A percentile compares a stretch with the other conserved stretches of the same genome.
Conservation (phyloP, 2,888 invertebrate genomes). For the Acleris laterana region DNA sequence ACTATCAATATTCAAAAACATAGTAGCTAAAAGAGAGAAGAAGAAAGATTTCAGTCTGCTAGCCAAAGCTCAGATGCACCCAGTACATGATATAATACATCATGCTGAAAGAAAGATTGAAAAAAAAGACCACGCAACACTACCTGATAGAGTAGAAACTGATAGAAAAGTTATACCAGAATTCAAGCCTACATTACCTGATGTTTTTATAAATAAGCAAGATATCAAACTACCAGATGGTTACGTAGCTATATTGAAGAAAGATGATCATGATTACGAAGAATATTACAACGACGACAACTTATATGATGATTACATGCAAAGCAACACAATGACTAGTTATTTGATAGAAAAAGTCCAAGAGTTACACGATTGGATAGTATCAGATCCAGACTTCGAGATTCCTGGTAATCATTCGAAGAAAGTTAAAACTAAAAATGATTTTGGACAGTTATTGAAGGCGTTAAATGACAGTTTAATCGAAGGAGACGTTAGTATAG, state of each 20-base stretch:
- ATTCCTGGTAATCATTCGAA: conserved; percentile 47
- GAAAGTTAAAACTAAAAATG: conserved; percentile 48
- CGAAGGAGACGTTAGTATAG: conserved; percentile 75
- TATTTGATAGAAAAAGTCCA: conserved; percentile 81
- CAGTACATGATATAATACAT: conserved; percentile 61
- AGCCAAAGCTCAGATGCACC: conserved; percentile 69
- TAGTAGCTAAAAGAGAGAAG: conserved; percentile 57
- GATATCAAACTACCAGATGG: conserved; percentile 60
- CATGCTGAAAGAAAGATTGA: conserved; percentile 70
- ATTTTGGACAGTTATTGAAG: conserved; percentile 69
- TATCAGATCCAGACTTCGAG: conserved; percentile 67
- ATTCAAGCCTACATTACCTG: conserved; percentile 70
- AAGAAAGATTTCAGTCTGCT: conserved; percentile 48
- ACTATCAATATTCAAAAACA: conserved; percentile 70
- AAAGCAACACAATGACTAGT: conserved; percentile 74
- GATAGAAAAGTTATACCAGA: conserved; percentile 51
- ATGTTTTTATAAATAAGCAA: conserved; percentile 49
- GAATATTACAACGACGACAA: conserved; percentile 75
- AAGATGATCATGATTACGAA: conserved; percentile 59
- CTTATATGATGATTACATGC: conserved; percentile 76
- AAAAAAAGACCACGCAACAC: conserved; percentile 69
- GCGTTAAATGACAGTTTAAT: conserved; percentile 81
- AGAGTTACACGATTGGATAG: conserved; percentile 81
- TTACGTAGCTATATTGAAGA: conserved; percentile 55
- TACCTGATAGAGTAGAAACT: conserved; percentile 43